Conservation (phyloP, 2,113 vertebrate genomes). For the Pimephales promelas region DNA sequence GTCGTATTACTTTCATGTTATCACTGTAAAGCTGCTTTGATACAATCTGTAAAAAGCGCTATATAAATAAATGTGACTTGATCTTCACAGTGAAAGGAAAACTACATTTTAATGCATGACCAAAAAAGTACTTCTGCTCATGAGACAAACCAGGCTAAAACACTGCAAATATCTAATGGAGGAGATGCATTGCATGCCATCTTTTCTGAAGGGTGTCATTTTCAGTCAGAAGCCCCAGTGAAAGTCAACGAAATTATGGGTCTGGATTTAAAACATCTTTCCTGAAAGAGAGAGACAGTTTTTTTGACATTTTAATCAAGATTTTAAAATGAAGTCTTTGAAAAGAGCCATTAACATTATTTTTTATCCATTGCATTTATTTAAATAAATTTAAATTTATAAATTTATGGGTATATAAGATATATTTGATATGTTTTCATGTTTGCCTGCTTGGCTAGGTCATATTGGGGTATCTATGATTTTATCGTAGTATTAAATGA, state of each 20-base stretch:
- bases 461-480: too few species aligned
- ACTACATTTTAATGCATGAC: neutral
- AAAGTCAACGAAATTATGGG: slow-evolving; percentile 4
- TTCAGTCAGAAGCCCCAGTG: neutral
- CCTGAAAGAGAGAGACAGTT: neutral
- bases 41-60: too few species aligned
- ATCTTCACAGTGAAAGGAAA: too few species aligned
- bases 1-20: too few species aligned
- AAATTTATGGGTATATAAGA: too few species aligned
- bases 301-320: neutral
- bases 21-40: too few species aligned
- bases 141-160: slow-evolving; percentile 5
- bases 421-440: too few species aligned
- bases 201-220: slow-evolving; percentile 17
- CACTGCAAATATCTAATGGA: slow-evolving; percentile 21
- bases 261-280: slow-evolving; percentile 2
- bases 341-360: neutral
- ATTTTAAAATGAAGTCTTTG: neutral
- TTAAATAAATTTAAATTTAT: neutral
- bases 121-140: neutral
- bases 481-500: too few species aligned
- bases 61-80: too few species aligned
- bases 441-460: too few species aligned
- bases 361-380: neutral
- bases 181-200: slow-evolving; percentile 18